phyloP scores from a whole-genome alignment of 2,113 vertebrate species.

The Hyperoodon ampullatus region DNA sequence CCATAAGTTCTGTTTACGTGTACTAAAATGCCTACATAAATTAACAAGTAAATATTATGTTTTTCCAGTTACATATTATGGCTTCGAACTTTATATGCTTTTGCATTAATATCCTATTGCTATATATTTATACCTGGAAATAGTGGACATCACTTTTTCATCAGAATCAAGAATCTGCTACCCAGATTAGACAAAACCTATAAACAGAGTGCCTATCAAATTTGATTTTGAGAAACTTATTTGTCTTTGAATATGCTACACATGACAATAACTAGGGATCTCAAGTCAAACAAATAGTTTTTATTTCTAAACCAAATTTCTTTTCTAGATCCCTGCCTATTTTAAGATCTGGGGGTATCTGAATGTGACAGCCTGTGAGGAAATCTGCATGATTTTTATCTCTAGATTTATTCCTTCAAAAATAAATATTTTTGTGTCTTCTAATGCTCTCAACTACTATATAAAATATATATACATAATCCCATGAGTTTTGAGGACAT shows the following conservation, averaged over 20 bases:
- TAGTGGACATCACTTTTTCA: background rate
- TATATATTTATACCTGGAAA: background rate
- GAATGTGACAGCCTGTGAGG: background rate
- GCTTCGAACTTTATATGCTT: background rate
- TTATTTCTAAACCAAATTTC: background rate
- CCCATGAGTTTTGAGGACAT: background rate
- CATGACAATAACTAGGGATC: background rate
- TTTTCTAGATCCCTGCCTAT: background rate
- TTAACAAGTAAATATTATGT: background rate
- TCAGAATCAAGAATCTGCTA: background rate
- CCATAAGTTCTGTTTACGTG: background rate
- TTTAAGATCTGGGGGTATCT: background rate
- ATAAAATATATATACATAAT: background rate
- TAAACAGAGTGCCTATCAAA: background rate
- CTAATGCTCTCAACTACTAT: background rate
- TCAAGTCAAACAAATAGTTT: background rate
- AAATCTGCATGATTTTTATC: background rate
- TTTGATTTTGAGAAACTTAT: background rate
- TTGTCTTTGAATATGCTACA: background rate
- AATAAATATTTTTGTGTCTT: background rate
- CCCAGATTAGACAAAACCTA: background rate
- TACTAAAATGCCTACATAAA: slow-evolving; percentile 19
- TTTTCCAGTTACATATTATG: slow-evolving; percentile 7
- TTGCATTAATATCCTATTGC: background rate
- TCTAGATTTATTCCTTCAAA: background rate